phyloP scores from a whole-genome alignment of 2,797 vertebrate genomes.

The Odontamblyopus lacepedii region DNA sequence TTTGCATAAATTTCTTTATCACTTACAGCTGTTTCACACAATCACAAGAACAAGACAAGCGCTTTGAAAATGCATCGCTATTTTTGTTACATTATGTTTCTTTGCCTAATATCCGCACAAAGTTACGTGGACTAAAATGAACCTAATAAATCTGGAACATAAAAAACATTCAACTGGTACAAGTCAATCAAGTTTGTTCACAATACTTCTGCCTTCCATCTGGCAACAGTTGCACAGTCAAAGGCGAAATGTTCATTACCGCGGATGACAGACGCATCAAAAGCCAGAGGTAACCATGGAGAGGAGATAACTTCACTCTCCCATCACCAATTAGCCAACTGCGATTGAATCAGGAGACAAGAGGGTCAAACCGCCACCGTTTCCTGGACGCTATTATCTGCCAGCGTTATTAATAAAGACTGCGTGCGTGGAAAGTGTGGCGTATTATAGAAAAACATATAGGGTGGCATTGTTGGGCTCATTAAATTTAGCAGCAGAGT shows the following conservation, averaged over 20 bases:
- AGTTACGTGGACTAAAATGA: not conserved
- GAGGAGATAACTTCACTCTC: constrained; percentile 42
- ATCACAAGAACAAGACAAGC: constrained; percentile 5
- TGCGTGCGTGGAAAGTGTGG: constrained; percentile 21
- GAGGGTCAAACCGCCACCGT: constrained; percentile 50
- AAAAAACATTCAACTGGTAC: constrained; percentile 34
- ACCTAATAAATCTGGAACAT: not conserved
- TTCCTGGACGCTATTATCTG: constrained; percentile 48
- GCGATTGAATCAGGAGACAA: constrained; percentile 51
- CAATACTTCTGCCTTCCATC: constrained; percentile 58
- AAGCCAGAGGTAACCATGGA: constrained; percentile 49
- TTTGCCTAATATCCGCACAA: not conserved
- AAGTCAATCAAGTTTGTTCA: constrained; percentile 22
- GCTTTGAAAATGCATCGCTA: not conserved
- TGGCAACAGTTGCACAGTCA: constrained; percentile 35
- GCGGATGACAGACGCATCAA: constrained; percentile 22
- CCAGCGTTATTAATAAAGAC: constrained; percentile 45
- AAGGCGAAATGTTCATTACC: constrained; percentile 44
- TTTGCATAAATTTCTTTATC: constrained; percentile 2
- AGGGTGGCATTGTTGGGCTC: constrained; percentile 37
- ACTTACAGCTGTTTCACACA: constrained; percentile 3
- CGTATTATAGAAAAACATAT: constrained; percentile 32
- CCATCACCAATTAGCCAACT: constrained; percentile 57
- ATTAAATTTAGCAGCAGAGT: constrained; percentile 48
- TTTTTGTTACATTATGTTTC: not conserved